Percentiles rank a stretch among this genome's conserved stretches.
Conservation (phyloP, 2,113 vertebrate genomes). For the Strix uralensis region DNA sequence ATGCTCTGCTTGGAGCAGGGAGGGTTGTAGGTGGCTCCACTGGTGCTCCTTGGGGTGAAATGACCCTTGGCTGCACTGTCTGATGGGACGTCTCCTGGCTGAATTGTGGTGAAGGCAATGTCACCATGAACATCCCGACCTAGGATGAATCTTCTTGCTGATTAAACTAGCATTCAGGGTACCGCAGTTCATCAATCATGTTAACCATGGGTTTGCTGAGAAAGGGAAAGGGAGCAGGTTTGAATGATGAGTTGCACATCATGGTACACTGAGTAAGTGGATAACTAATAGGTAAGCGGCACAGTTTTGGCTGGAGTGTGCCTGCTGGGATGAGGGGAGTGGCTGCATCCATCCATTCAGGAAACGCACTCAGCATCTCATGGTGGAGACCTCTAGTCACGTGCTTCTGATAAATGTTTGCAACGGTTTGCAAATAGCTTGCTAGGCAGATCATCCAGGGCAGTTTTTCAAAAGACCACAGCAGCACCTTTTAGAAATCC, state of each 20-base stretch:
- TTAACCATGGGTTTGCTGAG: background rate
- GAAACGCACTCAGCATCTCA: fast-evolving
- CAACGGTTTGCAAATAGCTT: background rate
- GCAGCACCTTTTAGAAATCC: background rate
- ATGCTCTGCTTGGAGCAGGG: background rate
- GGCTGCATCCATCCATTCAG: background rate
- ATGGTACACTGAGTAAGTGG: fast-evolving
- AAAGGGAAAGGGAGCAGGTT: background rate
- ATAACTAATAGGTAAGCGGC: background rate
- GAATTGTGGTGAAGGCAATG: fast-evolving
- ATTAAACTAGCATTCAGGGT: background rate
- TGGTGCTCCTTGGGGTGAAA: fast-evolving
- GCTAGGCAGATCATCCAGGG: background rate
- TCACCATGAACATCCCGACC: background rate
- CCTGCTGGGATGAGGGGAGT: background rate
- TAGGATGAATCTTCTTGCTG: background rate
- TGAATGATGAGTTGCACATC: background rate
- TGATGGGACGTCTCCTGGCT: background rate
- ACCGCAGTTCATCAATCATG: background rate
- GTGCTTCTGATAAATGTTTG: background rate
- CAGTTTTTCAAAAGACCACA: background rate
- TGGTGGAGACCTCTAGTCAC: background rate
- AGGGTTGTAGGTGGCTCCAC: background rate
- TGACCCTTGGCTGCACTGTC: background rate
- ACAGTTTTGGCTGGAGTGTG: background rate